Base-by-base conservation (phyloP, 2,113 vertebrate species). In the Arvicanthis niloticus region DNA sequence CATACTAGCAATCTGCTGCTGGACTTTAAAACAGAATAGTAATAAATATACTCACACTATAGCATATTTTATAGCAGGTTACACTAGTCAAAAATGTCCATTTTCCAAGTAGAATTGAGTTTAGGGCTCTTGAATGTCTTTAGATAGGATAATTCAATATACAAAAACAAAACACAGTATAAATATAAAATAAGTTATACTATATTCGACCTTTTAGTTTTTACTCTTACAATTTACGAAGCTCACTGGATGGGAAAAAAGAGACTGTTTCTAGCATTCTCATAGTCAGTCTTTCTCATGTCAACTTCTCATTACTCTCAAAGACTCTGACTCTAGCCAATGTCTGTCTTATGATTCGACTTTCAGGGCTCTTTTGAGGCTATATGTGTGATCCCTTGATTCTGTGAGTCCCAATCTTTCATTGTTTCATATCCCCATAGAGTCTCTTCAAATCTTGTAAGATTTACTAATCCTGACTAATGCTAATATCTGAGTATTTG, bases 381-480 rank as follows among this genome's bases (percentile, higher is more conserved):
- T 80, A 9, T 51, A 21, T 24, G 0, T 7, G 67, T 22, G 10
- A 37, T 22, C 29, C 86, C 5, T 29, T 58, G 37, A 24, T 73
- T 91, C 21, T 81, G 4, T 81, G 26, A 80, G 16, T 75, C n/a
- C 9, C 65, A 88, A 3, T 70, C 5, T 80, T 5, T 16, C 65
- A 19, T 12, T 15, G 51, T 67, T 40, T 13, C 3, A 7, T 78
- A 94, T 91, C 51, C 16, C 24, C 5, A n/a, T 56, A 40, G 9
- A 2, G 93, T 48, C 24, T 75, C 91, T 58, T 77, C 89, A 95
- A 96, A 51, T 10, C 3, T 88, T 4, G 3, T 60, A 88, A 96
- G 24, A 76, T 88, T 51, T 68, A 84, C 34, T 34, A 88, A 86
- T 8, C 21, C 48, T 90, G 56, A 91, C 6, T 89, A 34, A 51